Conservation (phyloP, 2,797 vertebrate species). For the Acanthopagrus latus region DNA sequence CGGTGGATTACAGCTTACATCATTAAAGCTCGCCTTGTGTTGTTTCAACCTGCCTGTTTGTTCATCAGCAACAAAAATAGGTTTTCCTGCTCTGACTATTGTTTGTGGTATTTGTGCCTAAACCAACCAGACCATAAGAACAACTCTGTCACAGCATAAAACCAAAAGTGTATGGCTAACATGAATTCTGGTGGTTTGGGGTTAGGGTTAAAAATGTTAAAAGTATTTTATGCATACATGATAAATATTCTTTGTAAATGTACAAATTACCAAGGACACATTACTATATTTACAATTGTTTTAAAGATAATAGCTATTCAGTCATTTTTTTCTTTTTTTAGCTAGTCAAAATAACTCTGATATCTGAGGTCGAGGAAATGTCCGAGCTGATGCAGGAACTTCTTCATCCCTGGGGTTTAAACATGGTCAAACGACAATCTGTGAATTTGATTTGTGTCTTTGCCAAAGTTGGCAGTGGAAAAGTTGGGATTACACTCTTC, state of each 20-base stretch:
- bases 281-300: background rate
- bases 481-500: conserved; percentile 41
- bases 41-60: no score
- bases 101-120: no score
- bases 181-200: no score
- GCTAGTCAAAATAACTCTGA: background rate
- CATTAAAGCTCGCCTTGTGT: no score
- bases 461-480: conserved; percentile 57
- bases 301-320: background rate
- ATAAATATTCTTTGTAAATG: background rate
- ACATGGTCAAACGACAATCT: conserved; percentile 44
- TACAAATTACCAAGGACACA: background rate
- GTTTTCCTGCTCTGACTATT: no score
- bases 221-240: background rate
- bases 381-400: background rate
- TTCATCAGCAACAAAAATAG: no score
- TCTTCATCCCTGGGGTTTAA: conserved; percentile 1
- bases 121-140: no score
- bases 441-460: conserved; percentile 34
- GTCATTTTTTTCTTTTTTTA: background rate
- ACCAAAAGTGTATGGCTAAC: no score
- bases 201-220: background rate
- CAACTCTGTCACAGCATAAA: no score
- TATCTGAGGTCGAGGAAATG: background rate
- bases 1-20: no score